Base-by-base conservation (phyloP, 2,797 vertebrate species). In the Brachyrhaphis roseni region DNA sequence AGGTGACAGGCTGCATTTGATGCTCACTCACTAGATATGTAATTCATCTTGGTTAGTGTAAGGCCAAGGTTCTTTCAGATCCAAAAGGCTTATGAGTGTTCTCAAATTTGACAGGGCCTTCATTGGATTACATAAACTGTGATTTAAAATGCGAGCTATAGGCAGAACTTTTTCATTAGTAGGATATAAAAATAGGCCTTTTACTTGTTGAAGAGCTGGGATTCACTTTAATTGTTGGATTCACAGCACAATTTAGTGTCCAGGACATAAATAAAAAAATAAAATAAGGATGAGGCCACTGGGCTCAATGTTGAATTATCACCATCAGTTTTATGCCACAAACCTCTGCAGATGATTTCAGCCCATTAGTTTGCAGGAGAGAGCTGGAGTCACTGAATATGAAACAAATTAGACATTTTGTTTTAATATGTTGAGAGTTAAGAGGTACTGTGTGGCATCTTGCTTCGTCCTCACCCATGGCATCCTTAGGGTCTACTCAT, bases 1-100 rank as follows among this genome's bases (percentile, higher is more conserved):
- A 93, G 92, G 93, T 94, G 90, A 91, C 91, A 80, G 88, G 81
- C 79, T 88, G 84, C 84, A 87, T 91, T 89, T 84, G 87, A 89
- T 90, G 88, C 92, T 91, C 87, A 82, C 78, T 83, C 80, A 78
- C 59, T 80, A 86, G 82, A 87, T 90, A 87, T 80, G 51, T 76
- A 45, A 73, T 84, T 82, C 51, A 46, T 81, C 66, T 43, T 74
- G 59, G 74, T 74, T 46, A 62, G 77, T 73, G 77, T 78, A 80
- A 88, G 41, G 73, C 64, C 49, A 77, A 70, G 78, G 36, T 66
- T 88, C 75, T 53, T 86, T 83, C 46, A 49, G 43, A 85, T 82
- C 64, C 53, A 8, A 62, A 49, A 87, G 68, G 66, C 77, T 79
- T 76, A 34, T 81, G 84, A 81, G 59, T 71, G 72, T 55, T 75